Conservation (phyloP, 2,113 vertebrate genomes). For the Psophia crepitans region DNA sequence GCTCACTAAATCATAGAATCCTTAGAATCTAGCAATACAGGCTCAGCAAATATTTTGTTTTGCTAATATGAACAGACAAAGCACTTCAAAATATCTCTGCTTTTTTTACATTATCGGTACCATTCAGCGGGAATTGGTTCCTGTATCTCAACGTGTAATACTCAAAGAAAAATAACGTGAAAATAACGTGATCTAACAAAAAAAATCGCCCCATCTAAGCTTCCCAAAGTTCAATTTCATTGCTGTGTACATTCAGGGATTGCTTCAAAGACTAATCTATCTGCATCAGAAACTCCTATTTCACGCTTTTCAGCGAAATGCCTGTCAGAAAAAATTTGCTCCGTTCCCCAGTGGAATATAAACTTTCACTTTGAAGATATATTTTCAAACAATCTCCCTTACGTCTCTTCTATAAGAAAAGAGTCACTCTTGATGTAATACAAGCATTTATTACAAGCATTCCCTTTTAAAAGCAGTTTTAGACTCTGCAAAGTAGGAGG, state of each 20-base stretch:
- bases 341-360: neutral
- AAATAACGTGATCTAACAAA: neutral
- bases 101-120: neutral
- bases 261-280: neutral
- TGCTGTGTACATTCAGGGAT: neutral
- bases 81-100: neutral
- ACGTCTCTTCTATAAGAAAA: neutral
- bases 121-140: neutral
- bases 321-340: neutral
- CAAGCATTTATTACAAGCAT: neutral
- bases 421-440: neutral
- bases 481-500: neutral
- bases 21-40: neutral
- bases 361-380: neutral
- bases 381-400: neutral
- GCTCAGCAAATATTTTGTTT: neutral
- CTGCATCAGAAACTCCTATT: neutral
- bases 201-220: neutral
- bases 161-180: neutral
- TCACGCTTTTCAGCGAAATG: neutral
- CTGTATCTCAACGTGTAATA: neutral
- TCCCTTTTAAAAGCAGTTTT: neutral
- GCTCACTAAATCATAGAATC: neutral
- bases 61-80: neutral
- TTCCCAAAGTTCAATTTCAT: neutral